These are phyloP conservation scores for Spermophilus dauricus DNA, from an alignment of 2,113 vertebrate genomes.

Conservation along the genomic window DNA sequence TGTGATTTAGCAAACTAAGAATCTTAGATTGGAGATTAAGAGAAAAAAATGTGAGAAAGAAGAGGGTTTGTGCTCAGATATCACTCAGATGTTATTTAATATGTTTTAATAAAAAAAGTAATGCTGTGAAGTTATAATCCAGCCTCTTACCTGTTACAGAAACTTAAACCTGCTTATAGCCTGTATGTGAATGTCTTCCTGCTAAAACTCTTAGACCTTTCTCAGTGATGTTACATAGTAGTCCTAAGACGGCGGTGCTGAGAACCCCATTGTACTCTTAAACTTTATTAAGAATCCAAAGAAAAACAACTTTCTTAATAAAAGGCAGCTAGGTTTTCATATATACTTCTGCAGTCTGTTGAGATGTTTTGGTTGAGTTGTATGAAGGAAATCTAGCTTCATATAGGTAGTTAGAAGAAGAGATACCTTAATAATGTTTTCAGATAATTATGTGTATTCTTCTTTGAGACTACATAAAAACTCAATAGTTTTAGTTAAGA, in stretches of 20 bases:
- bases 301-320: not conserved
- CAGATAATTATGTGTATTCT: slow-evolving; percentile 1
- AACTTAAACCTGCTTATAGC: not conserved
- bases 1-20: slow-evolving; percentile 42
- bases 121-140: not conserved
- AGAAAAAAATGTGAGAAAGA: not conserved
- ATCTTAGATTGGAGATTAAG: not conserved
- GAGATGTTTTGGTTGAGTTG: slow-evolving; percentile 10
- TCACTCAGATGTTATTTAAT: slow-evolving; percentile 10
- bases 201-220: not conserved
- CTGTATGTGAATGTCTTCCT: slow-evolving; percentile 32
- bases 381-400: slow-evolving; percentile 37
- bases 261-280: not conserved
- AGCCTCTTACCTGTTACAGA: not conserved
- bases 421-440: slow-evolving; percentile 26
- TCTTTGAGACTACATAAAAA: not conserved
- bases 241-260: not conserved
- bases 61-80: not conserved
- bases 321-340: slow-evolving; percentile 50
- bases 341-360: not conserved
- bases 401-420: not conserved
- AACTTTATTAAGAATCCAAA: slow-evolving; percentile 1
- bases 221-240: not conserved
- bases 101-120: slow-evolving; percentile 14
- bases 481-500: slow-evolving; percentile 47